These are phyloP conservation scores for Turnix velox DNA, from an alignment of 2,113 vertebrate species.

Conservation along the genomic window DNA sequence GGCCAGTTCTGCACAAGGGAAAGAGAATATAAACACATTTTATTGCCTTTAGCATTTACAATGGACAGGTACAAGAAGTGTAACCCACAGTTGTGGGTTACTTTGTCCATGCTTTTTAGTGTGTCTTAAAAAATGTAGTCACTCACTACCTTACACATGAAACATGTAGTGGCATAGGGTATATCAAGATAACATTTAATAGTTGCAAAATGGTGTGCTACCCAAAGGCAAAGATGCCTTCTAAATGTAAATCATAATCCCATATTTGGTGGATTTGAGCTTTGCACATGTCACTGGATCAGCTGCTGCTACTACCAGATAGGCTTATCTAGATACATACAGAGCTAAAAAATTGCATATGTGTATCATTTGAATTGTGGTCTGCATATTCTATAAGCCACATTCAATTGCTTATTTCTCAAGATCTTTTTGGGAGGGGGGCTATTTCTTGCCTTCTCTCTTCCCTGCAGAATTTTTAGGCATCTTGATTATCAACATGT, in stretches of 20 bases:
- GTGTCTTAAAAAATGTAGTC: neutral
- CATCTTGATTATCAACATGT: neutral
- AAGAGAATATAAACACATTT: neutral
- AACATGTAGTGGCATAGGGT: neutral
- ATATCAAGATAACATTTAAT: conserved; percentile 16
- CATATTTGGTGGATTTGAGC: neutral
- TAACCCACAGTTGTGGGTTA: neutral
- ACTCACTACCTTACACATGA: neutral
- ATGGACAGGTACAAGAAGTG: neutral
- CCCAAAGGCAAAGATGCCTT: neutral
- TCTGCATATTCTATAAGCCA: neutral
- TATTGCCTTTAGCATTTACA: neutral
- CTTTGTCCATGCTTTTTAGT: neutral
- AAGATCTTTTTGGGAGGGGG: neutral
- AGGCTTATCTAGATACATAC: conserved; percentile 8
- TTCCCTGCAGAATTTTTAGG: neutral
- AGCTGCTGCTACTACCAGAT: neutral
- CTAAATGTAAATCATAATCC: neutral
- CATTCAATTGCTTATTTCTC: neutral
- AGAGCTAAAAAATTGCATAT: neutral
- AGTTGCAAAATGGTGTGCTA: neutral
- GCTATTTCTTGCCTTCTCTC: neutral
- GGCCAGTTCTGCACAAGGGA: neutral
- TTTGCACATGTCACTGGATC: neutral
- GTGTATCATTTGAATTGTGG: neutral